Evolutionary conservation across 2,888 invertebrate genomes (phyloP).

Genomic region (Andricus quercusramuli): DNA sequence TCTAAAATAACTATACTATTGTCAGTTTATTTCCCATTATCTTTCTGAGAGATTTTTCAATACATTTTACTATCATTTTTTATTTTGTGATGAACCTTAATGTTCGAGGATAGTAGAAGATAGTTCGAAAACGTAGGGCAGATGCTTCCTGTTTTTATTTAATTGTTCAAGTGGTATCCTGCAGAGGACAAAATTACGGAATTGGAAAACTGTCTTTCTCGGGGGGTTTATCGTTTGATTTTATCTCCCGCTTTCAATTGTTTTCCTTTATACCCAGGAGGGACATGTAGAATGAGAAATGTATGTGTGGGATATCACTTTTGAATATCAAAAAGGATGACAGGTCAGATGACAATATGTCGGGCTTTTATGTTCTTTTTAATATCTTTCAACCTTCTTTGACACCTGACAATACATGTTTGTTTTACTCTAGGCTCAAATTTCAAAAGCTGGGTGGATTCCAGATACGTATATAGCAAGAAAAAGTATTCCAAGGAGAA

Average conservation of each 20-base stretch:
- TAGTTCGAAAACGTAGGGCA: too few relatives aligned
- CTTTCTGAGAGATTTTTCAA: neutral
- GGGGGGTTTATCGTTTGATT: conserved; percentile 77
- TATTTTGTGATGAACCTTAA: neutral
- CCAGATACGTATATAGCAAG: neutral
- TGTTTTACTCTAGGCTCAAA: neutral
- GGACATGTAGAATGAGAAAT: conserved; percentile 24
- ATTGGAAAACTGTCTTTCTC: conserved; percentile 87
- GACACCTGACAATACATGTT: conserved; percentile 12
- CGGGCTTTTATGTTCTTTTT: conserved; percentile 22
- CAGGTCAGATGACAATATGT: conserved; percentile 49
- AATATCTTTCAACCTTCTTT: neutral
- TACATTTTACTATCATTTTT: neutral
- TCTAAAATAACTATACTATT: neutral
- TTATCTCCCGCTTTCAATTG: conserved; percentile 19
- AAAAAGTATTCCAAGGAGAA: neutral
- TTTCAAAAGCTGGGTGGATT: neutral
- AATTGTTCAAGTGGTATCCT: neutral
- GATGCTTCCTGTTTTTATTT: too few relatives aligned
- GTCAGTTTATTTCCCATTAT: neutral
- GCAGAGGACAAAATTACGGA: neutral
- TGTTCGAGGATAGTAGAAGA: too few relatives aligned
- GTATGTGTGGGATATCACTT: conserved; percentile 43
- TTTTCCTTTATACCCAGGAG: conserved; percentile 8
- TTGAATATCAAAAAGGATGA: conserved; percentile 50